Evolutionary conservation across 1,140 invertebrate genomes (phyloP).

Genomic region (Oedothorax gibbosus): DNA sequence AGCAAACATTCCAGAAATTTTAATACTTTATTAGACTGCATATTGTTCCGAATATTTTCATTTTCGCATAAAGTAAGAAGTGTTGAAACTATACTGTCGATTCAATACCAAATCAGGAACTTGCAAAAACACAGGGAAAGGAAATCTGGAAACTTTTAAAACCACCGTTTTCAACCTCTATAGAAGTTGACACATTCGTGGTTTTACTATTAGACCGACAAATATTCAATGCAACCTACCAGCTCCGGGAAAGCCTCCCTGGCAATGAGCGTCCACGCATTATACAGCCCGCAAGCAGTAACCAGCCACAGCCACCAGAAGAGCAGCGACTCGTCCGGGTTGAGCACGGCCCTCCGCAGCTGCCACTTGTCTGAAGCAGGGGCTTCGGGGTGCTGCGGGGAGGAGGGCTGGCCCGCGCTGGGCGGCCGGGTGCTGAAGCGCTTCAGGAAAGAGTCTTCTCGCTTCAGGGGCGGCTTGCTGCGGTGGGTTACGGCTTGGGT

Average conservation of each 20-base stretch:
- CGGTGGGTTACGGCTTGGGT: conserved; percentile 81
- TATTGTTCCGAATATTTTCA: too few species aligned
- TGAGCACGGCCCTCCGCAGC: conserved; percentile 81
- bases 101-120: too few species aligned
- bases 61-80: too few species aligned
- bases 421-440: conserved; percentile 87
- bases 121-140: too few species aligned
- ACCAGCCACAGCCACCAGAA: conserved; percentile 94
- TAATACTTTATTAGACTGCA: too few species aligned
- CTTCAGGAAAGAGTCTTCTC: conserved; percentile 94
- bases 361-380: conserved; percentile 66
- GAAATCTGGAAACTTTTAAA: too few species aligned
- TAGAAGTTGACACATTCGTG: too few species aligned
- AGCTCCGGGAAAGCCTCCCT: conserved; percentile 94
- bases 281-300: conserved; percentile 92
- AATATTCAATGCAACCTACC: conserved; percentile 70
- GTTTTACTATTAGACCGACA: conserved; percentile 1
- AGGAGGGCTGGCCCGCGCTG: conserved; percentile 81
- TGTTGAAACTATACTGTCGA: too few species aligned
- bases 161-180: too few species aligned
- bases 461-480: conserved; percentile 85
- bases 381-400: background rate
- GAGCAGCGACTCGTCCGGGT: conserved; percentile 94
- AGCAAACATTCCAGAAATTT: too few species aligned
- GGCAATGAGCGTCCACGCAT: conserved; percentile 94